Conservation (phyloP, 1,140 invertebrate species). For the Patella vulgata region DNA sequence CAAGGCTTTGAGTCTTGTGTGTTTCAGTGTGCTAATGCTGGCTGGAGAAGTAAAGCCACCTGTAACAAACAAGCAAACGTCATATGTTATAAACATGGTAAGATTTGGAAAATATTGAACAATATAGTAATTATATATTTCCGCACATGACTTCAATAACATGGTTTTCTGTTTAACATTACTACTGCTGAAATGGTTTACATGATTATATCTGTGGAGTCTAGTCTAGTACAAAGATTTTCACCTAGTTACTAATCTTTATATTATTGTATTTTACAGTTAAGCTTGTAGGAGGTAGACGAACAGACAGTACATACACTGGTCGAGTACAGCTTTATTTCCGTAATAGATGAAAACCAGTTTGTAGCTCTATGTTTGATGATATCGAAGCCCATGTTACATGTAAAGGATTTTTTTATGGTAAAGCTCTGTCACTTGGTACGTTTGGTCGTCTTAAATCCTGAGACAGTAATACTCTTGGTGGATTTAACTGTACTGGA, state of each 20-base stretch:
- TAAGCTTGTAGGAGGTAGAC: slow-evolving; percentile 1
- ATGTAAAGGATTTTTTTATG: slow-evolving; percentile 71
- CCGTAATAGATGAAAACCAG: slow-evolving; percentile 71
- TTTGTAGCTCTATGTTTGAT: slow-evolving; percentile 80
- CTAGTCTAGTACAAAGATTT: no score
- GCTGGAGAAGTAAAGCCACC: slow-evolving; percentile 5
- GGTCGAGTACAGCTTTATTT: slow-evolving; percentile 16
- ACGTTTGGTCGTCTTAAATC: slow-evolving; percentile 68
- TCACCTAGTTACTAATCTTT: background rate
- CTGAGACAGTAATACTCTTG: no score
- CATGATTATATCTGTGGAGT: background rate
- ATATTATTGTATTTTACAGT: background rate
- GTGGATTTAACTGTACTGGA: slow-evolving; percentile 76
- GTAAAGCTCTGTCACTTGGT: slow-evolving; percentile 1
- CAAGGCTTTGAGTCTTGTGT: slow-evolving; percentile 13
- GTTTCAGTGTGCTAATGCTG: slow-evolving; percentile 22
- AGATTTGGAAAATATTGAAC: background rate
- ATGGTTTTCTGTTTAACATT: background rate
- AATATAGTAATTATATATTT: no score
- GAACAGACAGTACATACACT: slow-evolving; percentile 5
- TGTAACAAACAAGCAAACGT: no score
- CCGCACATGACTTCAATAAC: background rate
- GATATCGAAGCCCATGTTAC: slow-evolving; percentile 75
- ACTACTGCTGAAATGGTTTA: background rate
- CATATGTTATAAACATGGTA: slow-evolving; percentile 17